Conservation (phyloP, 30 jellyfish, hydroid and myxozoan genomes). For the Calvadosia cruxmelitensis region DNA sequence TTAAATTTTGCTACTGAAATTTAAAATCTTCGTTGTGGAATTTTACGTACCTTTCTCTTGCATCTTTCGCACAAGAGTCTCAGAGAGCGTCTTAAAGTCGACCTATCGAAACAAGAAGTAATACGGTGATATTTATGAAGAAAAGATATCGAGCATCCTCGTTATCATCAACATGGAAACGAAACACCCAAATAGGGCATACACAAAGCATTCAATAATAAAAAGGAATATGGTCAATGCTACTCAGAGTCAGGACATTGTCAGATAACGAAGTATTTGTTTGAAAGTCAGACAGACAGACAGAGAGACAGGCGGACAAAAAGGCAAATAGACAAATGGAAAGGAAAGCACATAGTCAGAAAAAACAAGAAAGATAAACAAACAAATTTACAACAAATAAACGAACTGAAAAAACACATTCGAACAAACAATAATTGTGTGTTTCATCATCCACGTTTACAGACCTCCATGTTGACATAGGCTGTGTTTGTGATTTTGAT, state of each 20-base stretch:
- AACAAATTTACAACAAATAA: not conserved
- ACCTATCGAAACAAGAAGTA: constrained; percentile 24
- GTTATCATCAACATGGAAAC: no score
- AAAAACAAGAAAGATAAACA: not conserved
- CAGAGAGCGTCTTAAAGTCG: constrained; percentile 86
- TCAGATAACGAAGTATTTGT: no score
- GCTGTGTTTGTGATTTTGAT: constrained; percentile 92
- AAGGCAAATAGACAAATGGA: no score
- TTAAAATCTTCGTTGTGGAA: not conserved
- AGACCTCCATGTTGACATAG: constrained; percentile 86
- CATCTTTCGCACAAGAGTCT: constrained; percentile 50
- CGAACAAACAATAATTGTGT: not conserved
- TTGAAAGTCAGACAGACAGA: no score
- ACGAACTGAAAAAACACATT: not conserved
- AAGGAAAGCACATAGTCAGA: no score
- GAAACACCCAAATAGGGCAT: no score
- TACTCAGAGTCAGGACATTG: no score
- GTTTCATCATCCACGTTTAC: not conserved
- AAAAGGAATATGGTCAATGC: no score
- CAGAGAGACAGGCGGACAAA: no score
- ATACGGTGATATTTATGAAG: no score
- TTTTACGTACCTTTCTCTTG: constrained; percentile 55
- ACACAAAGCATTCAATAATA: no score
- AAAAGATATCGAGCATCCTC: no score
- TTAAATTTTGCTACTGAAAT: not conserved